A percentile compares a stretch with the other conserved stretches of the same genome.
phyloP scores from a whole-genome alignment of 2,113 vertebrate species.

The Ancistrus triradiatus region DNA sequence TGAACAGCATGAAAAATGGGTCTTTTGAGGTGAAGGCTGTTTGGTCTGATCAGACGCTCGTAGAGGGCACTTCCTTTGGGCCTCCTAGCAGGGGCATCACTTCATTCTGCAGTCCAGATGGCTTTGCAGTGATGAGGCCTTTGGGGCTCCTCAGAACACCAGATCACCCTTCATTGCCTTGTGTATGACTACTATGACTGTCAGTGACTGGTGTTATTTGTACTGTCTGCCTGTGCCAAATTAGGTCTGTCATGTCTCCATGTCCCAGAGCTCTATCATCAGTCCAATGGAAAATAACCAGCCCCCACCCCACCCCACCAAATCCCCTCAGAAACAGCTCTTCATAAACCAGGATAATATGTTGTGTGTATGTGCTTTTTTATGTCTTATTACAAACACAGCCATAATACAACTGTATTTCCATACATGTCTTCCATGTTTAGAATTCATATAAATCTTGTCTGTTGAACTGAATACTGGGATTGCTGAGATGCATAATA shows the following conservation, averaged over 20 bases:
- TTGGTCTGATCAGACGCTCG: slow-evolving; percentile 19
- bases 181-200: slow-evolving; percentile 14
- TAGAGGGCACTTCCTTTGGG: slow-evolving; percentile 24
- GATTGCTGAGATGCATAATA: background rate
- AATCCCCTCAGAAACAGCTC: too few species aligned
- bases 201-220: slow-evolving; percentile 37
- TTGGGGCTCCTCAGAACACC: background rate
- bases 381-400: background rate
- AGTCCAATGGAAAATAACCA: slow-evolving; percentile 20
- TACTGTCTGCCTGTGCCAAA: slow-evolving; percentile 29
- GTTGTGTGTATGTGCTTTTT: background rate
- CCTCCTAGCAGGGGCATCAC: slow-evolving; percentile 19
- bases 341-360: too few species aligned
- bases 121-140: slow-evolving; percentile 22
- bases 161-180: slow-evolving; percentile 9
- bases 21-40: slow-evolving; percentile 22
- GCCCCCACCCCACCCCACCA: slow-evolving; percentile 2
- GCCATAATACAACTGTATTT: too few species aligned
- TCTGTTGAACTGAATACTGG: background rate
- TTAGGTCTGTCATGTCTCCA: slow-evolving; percentile 31
- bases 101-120: slow-evolving; percentile 20
- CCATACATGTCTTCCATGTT: background rate
- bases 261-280: background rate
- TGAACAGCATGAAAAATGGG: slow-evolving; percentile 18
- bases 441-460: background rate